phyloP scores from a whole-genome alignment of 2,113 vertebrate species.

The Leptodactylus fuscus region DNA sequence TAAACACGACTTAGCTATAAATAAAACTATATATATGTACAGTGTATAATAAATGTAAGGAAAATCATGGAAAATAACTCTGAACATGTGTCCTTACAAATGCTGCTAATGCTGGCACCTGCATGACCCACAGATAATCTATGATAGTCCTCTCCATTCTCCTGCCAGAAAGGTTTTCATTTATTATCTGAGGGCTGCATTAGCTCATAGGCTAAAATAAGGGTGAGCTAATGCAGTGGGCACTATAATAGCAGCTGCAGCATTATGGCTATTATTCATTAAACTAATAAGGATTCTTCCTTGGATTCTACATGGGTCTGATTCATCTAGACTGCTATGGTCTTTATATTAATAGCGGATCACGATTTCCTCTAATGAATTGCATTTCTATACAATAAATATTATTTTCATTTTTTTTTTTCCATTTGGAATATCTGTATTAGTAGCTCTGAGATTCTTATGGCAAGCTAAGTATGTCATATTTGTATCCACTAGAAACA shows the following conservation, averaged over 20 bases:
- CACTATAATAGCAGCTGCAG: conserved; percentile 22
- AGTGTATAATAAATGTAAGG: background rate
- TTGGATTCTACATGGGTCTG: background rate
- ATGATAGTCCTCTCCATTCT: conserved; percentile 16
- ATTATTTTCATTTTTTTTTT: background rate
- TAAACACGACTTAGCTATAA: background rate
- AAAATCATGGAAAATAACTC: conserved; percentile 6
- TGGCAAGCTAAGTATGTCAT: background rate
- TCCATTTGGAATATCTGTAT: background rate
- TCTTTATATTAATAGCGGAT: background rate
- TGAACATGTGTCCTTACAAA: conserved; percentile 26
- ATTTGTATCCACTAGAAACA: background rate
- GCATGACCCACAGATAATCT: conserved; percentile 30
- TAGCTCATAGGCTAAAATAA: conserved; percentile 56
- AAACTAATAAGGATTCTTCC: background rate
- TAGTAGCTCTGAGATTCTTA: background rate
- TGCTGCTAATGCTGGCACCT: conserved; percentile 42
- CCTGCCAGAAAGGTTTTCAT: conserved; percentile 43
- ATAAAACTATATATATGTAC: too few species aligned
- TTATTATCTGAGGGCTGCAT: conserved; percentile 42
- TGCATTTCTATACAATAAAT: background rate
- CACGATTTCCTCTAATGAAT: background rate
- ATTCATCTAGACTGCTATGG: background rate
- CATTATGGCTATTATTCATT: conserved; percentile 14
- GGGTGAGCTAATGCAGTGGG: conserved; percentile 52